These are phyloP conservation scores for Chironomus striatipennis DNA, from an alignment of 1,140 invertebrate species.

Conservation along the genomic window DNA sequence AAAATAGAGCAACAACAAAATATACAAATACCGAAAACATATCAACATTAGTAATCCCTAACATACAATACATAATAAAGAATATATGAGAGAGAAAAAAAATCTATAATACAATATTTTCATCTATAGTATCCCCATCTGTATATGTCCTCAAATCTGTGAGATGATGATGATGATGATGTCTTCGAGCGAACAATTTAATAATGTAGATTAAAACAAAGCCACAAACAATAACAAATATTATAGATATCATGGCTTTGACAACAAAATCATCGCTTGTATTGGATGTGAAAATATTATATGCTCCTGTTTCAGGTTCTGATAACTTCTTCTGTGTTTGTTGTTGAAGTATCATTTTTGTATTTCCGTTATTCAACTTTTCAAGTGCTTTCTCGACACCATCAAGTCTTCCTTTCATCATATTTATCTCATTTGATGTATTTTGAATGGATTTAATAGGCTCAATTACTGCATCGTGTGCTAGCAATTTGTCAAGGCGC, in stretches of 20 bases:
- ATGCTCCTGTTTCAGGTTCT: not conserved
- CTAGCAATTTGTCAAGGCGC: not conserved
- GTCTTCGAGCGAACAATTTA: not conserved
- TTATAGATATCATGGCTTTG: not conserved
- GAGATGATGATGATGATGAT: too few relatives aligned
- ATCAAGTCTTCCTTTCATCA: not conserved
- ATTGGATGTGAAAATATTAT: not conserved
- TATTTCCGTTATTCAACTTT: not conserved
- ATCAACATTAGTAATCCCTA: too few relatives aligned
- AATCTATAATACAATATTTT: not conserved
- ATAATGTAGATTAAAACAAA: not conserved
- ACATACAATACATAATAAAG: too few relatives aligned
- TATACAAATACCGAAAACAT: not conserved
- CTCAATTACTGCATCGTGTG: not conserved
- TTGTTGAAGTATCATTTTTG: not conserved
- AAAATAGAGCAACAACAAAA: not conserved
- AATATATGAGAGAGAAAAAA: not conserved
- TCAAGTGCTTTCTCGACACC: not conserved
- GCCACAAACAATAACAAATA: slow-evolving; percentile 14
- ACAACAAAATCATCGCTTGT: not conserved
- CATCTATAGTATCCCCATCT: not conserved
- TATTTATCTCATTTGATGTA: not conserved
- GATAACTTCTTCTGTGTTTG: not conserved
- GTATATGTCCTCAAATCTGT: not conserved
- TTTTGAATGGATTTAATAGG: not conserved